phyloP scores from a whole-genome alignment of 2,113 vertebrate species.

The Setophaga coronata region DNA sequence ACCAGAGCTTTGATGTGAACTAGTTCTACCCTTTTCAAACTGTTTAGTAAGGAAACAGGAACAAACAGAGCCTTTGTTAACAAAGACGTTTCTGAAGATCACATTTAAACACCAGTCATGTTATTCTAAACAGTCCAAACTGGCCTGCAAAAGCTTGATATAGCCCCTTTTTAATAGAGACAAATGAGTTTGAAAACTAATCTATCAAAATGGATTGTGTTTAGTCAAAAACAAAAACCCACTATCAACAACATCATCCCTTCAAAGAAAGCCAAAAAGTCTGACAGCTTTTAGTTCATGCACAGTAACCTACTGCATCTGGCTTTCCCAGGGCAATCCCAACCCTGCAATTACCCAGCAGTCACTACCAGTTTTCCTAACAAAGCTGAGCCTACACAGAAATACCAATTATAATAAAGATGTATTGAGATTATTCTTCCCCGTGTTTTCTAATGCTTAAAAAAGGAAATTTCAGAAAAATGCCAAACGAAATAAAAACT shows the following conservation, averaged over 20 bases:
- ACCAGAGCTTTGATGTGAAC: not conserved
- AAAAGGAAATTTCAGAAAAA: not conserved
- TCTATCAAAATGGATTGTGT: not conserved
- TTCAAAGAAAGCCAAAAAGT: not conserved
- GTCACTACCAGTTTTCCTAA: slow-evolving; percentile 1
- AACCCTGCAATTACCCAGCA: not conserved
- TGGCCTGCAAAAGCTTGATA: not conserved
- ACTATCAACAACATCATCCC: not conserved
- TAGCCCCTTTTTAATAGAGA: not conserved
- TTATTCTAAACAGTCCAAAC: not conserved
- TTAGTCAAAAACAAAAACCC: not conserved
- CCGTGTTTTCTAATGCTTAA: not conserved
- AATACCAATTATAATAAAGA: not conserved
- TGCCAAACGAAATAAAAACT: not conserved
- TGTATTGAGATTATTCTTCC: not conserved
- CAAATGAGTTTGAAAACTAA: not conserved
- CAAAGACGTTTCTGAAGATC: not conserved
- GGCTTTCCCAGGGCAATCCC: slow-evolving; percentile 17
- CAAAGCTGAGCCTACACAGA: not conserved
- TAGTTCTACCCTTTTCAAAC: not conserved
- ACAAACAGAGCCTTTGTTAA: not conserved
- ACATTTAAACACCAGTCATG: not conserved
- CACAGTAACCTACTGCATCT: not conserved
- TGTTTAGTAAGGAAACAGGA: not conserved
- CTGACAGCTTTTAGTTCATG: not conserved